Evolutionary conservation across 1,140 invertebrate genomes (phyloP).

Genomic region (Ceratosolen solmsi): DNA sequence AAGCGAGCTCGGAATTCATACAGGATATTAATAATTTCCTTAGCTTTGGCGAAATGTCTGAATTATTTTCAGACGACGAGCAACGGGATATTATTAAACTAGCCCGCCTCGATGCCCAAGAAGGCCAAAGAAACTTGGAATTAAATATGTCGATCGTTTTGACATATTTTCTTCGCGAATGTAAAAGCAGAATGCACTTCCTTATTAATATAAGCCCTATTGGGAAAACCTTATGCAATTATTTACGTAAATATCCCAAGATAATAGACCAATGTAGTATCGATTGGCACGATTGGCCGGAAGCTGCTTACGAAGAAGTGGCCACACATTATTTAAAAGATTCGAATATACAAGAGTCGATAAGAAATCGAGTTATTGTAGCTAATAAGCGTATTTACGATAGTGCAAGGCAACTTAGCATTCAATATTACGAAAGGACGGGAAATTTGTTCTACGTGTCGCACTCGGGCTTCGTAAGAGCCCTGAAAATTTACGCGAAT

Average conservation of each 20-base stretch:
- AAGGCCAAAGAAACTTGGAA: slow-evolving; percentile 74
- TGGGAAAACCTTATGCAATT: slow-evolving; percentile 73
- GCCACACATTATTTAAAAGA: slow-evolving; percentile 77
- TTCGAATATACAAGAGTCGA: slow-evolving; percentile 72
- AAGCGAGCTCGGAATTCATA: slow-evolving; percentile 77
- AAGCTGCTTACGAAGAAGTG: slow-evolving; percentile 80
- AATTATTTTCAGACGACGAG: slow-evolving; percentile 78
- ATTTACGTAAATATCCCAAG: slow-evolving; percentile 56
- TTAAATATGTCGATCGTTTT: slow-evolving; percentile 75
- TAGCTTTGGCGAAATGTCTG: slow-evolving; percentile 78
- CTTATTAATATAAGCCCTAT: slow-evolving; percentile 79
- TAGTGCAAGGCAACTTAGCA: slow-evolving; percentile 69
- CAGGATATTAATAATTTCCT: slow-evolving; percentile 78
- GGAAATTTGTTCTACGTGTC: slow-evolving; percentile 76
- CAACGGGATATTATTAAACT: slow-evolving; percentile 76
- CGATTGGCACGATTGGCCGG: slow-evolving; percentile 83
- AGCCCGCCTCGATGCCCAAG: slow-evolving; percentile 70
- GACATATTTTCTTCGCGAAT: slow-evolving; percentile 77
- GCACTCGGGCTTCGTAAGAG: slow-evolving; percentile 75
- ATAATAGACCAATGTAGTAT: slow-evolving; percentile 39
- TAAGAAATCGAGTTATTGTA: slow-evolving; percentile 71
- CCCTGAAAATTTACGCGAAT: slow-evolving; percentile 75
- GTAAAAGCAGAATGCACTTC: slow-evolving; percentile 79
- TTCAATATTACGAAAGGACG: slow-evolving; percentile 61
- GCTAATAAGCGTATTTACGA: slow-evolving; percentile 79